Evolutionary conservation across 2,888 invertebrate species (phyloP).

Genomic region (Stomorhina lunata): DNA sequence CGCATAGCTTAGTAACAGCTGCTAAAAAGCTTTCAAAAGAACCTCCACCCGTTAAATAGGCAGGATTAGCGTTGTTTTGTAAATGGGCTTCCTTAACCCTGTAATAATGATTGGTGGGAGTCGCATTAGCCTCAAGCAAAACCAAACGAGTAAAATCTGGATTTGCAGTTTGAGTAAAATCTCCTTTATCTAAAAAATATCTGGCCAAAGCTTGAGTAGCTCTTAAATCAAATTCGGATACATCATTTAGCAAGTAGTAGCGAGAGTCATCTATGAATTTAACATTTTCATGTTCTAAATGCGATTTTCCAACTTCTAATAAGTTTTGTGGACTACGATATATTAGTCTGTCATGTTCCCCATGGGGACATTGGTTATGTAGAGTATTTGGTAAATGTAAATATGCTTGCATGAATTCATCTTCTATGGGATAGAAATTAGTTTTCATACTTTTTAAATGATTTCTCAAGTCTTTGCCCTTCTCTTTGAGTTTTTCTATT

Average conservation of each 20-base stretch:
- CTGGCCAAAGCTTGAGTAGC: slow-evolving; percentile 73
- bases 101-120: slow-evolving; percentile 82
- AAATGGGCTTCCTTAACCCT: slow-evolving; percentile 82
- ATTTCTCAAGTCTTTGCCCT: slow-evolving; percentile 82
- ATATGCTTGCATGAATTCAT: slow-evolving; percentile 83
- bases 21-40: slow-evolving; percentile 88
- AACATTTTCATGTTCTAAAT: slow-evolving; percentile 74
- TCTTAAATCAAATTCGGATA: slow-evolving; percentile 86
- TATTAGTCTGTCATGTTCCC: slow-evolving; percentile 70
- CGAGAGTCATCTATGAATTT: slow-evolving; percentile 81
- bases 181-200: slow-evolving; percentile 78
- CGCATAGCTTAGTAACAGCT: slow-evolving; percentile 82
- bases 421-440: slow-evolving; percentile 87
- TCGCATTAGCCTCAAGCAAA: slow-evolving; percentile 86
- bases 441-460: slow-evolving; percentile 84
- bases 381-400: slow-evolving; percentile 87
- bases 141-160: slow-evolving; percentile 89
- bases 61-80: slow-evolving; percentile 81
- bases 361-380: slow-evolving; percentile 83
- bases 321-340: slow-evolving; percentile 68
- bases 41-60: slow-evolving; percentile 89
- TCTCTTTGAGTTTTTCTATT: slow-evolving; percentile 82
- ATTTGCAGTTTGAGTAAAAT: slow-evolving; percentile 86
- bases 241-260: slow-evolving; percentile 85
- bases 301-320: slow-evolving; percentile 71